Base-by-base conservation (phyloP, 2,888 invertebrate genomes). In the Dasypogon diadema region DNA sequence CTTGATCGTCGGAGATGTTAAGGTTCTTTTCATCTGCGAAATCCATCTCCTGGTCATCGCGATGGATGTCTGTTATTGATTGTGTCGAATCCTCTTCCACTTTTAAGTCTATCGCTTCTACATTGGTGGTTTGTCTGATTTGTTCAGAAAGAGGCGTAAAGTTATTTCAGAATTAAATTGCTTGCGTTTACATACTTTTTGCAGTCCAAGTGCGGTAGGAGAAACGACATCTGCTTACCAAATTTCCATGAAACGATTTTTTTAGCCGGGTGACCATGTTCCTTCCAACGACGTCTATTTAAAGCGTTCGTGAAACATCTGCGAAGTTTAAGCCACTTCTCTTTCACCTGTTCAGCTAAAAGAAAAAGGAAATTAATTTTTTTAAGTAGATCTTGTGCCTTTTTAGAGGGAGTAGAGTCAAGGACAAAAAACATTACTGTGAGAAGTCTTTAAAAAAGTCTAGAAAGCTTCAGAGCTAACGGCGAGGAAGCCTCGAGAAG, bases 181-280 rank as follows among this genome's bases (percentile, higher is more conserved):
- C n/a, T n/a, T 30, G 34, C 5, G 10, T 1, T 6, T 6, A 30
- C 34, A 30, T 65, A 65, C 65, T 22, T 65, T 24, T 37, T 65
- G 8, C 21, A 46, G 26, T 65, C 65, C 37, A 65, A 65, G 48
- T 65, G 65, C 14, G 65, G 65, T 21, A 65, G 22, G n/a, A 65
- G 65, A 16, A 65, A 65, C 14, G 65, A 65, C 65, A 65, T 65
- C 16, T 65, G 65, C 46, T 46, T 65, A 1, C 65, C 65, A 14
- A 65, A 65, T 48, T 65, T 65, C 65, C 65, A 65, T 24, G 65
- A 65, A n/a, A 46, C 46, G 3, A 65, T 65, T 24, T 26, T 65
- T 10, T 14, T 65, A 0, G 37, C 21, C 1, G 42, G 46, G 4
- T 48, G 24, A 10, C 48, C 65, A 46, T 48, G 42, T 46, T 65